phyloP scores from a whole-genome alignment of 1,140 invertebrate genomes.

The Subanguina moxae region DNA sequence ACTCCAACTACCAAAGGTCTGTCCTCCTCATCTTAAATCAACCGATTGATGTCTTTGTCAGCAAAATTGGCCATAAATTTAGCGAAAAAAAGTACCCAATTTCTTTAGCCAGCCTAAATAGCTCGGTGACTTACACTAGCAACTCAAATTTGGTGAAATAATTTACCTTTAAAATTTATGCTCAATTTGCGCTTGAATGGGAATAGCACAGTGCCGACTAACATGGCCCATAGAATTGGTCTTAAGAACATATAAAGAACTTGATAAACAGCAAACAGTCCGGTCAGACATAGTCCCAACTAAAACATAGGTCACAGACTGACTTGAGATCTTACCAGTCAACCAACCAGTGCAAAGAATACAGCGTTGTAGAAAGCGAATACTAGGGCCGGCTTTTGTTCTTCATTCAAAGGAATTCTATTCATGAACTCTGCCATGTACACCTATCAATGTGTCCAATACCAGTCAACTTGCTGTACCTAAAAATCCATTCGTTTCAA shows the following conservation, averaged over 20 bases:
- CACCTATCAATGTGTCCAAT: background rate
- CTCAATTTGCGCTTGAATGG: slow-evolving; percentile 28
- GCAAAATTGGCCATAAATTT: too few species aligned
- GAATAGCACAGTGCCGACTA: slow-evolving; percentile 43
- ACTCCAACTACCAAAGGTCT: slow-evolving; percentile 68
- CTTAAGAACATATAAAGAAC: slow-evolving; percentile 43
- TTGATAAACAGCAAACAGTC: slow-evolving; percentile 47
- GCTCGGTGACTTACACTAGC: slow-evolving; percentile 2
- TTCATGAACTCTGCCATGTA: slow-evolving; percentile 20
- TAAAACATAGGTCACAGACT: slow-evolving; percentile 20
- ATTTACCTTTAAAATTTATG: slow-evolving; percentile 15
- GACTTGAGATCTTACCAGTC: background rate
- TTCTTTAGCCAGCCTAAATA: slow-evolving; percentile 67
- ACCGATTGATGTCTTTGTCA: too few species aligned
- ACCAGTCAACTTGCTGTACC: too few species aligned
- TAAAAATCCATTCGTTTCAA: too few species aligned
- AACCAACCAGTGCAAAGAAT: slow-evolving; percentile 42
- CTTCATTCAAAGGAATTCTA: slow-evolving; percentile 18
- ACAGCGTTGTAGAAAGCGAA: slow-evolving; percentile 51
- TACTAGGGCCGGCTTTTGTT: slow-evolving; percentile 33
- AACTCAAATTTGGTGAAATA: too few species aligned
- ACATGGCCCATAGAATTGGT: slow-evolving; percentile 44
- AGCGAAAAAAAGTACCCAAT: slow-evolving; percentile 38
- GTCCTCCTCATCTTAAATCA: slow-evolving; percentile 49
- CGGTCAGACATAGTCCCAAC: slow-evolving; percentile 36